Base-by-base conservation (phyloP, 1,140 invertebrate species). In the Drosophila tsacasi region DNA sequence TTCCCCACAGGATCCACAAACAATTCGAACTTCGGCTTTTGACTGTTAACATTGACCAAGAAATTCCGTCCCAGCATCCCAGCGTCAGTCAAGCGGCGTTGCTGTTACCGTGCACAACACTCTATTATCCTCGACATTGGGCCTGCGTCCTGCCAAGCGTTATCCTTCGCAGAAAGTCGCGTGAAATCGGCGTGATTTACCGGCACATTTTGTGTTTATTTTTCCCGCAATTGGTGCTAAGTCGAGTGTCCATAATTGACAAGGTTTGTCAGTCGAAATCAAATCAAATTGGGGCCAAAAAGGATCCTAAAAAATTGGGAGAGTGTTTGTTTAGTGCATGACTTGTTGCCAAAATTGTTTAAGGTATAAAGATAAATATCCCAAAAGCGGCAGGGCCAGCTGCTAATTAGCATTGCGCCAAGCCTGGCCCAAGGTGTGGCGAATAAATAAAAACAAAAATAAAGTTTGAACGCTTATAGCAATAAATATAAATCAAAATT, bases 91-190 rank as follows among this genome's bases (percentile, higher is more conserved):
- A 90, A 81, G 76, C 85, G 81, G 85, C 85, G 85, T 90, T 72
- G 85, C 85, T 89, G 85, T 85, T 81, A 89, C 64, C 81, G 85
- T 76, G 79, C 81, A 89, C 81, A 85, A 90, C 85, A 90, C 85
- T 82, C 78, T 9, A 62, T 5, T 57, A 62, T 76, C 63, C 54
- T 49, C 58, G 60, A 62, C 49, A 50, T 7, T 40, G 50, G 54
- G 23, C 21, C 17, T 55, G 44, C 50, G 46, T 60, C 40, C 42
- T 21, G 39, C 4, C 47, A 40, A 37, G 42, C 50, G 39, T 21
- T 59, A 30, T 61, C 49, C 42, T 58, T 52, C 64, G 30, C 40
- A 35, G 25, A 47, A 42, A 79, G 27, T 62, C 65, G 57, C 59
- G 40, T 32, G 60, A 71, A 72, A 40, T 72, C 72, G 57, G 60